These are phyloP conservation scores for Synaphobranchus kaupii DNA, from an alignment of 2,797 vertebrate species.

Conservation along the genomic window DNA sequence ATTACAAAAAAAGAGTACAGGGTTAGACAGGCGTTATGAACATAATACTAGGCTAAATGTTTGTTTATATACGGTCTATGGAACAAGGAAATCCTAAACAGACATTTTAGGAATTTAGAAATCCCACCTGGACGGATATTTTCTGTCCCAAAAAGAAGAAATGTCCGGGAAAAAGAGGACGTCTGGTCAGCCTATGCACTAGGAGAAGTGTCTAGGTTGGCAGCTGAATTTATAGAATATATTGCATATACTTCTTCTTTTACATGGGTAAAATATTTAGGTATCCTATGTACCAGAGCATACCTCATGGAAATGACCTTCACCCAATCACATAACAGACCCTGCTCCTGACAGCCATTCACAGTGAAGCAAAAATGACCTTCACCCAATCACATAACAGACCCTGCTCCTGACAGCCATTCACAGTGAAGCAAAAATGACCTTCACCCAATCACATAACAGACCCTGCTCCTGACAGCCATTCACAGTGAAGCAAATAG, in stretches of 20 bases:
- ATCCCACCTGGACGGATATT: no score
- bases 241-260: background rate
- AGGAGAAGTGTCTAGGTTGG: background rate
- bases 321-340: background rate
- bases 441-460: background rate
- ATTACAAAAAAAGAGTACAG: no score
- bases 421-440: constrained; percentile 66
- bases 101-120: background rate
- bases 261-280: background rate
- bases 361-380: constrained; percentile 64
- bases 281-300: background rate
- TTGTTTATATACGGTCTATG: no score
- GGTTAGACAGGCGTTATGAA: no score
- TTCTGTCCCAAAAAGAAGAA: no score
- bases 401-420: constrained; percentile 63
- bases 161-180: no score
- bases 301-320: background rate
- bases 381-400: background rate
- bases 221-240: background rate
- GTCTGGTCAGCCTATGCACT: no score
- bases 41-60: no score
- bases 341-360: constrained; percentile 64
- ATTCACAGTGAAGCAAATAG: constrained; percentile 74
- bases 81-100: no score
- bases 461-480: constrained; percentile 59